Evolutionary conservation across 2,888 invertebrate genomes (phyloP).

Genomic region (Boloria euphrosyne): DNA sequence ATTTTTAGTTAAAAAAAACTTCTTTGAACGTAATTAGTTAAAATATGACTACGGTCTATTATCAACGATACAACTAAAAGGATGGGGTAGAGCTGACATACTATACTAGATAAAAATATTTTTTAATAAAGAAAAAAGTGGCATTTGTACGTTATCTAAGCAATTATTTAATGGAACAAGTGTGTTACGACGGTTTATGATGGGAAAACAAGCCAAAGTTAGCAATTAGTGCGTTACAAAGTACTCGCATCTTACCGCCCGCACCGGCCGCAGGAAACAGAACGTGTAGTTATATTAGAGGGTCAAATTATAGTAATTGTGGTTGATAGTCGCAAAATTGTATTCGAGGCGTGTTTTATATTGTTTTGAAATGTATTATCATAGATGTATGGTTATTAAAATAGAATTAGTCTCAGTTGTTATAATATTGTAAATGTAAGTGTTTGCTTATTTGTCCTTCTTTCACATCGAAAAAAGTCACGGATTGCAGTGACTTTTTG

Average conservation of each 20-base stretch:
- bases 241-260: slow-evolving; percentile 69
- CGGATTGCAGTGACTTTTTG: too few relatives aligned
- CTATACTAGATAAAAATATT: slow-evolving; percentile 9
- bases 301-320: slow-evolving; percentile 23
- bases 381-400: too few relatives aligned
- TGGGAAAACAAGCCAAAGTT: slow-evolving; percentile 13
- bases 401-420: too few relatives aligned
- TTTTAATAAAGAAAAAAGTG: background rate
- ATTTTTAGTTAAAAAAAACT: background rate
- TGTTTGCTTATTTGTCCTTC: too few relatives aligned
- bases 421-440: too few relatives aligned
- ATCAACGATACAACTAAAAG: too few relatives aligned
- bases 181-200: slow-evolving; percentile 21
- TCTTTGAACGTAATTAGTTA: too few relatives aligned
- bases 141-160: slow-evolving; percentile 11
- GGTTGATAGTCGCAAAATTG: background rate
- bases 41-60: too few relatives aligned
- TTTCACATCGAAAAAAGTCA: too few relatives aligned
- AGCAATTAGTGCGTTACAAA: slow-evolving; percentile 51
- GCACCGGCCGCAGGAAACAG: slow-evolving; percentile 53
- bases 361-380: too few relatives aligned
- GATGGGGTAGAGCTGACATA: background rate
- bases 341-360: background rate
- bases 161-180: slow-evolving; percentile 23
- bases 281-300: slow-evolving; percentile 34